Conservation (phyloP, 2,888 invertebrate genomes). For the Sarcophaga variegata region DNA sequence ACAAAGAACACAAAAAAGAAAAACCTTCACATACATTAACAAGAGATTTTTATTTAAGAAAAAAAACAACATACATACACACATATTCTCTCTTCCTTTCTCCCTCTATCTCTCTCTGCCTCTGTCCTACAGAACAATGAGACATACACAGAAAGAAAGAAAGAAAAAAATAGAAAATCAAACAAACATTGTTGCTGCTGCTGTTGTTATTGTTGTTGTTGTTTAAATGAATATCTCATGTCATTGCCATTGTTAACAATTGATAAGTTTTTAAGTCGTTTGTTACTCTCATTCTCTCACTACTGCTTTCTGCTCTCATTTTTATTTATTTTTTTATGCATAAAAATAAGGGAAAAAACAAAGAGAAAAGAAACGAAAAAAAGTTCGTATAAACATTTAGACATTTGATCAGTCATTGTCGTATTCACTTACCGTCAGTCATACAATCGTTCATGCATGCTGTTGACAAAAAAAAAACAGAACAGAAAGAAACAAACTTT, state of each 20-base stretch:
- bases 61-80: neutral
- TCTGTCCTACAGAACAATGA: neutral
- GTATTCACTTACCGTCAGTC: slow-evolving; percentile 12
- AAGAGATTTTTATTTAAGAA: neutral
- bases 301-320: neutral
- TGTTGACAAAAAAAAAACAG: neutral
- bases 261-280: slow-evolving; percentile 44
- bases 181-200: neutral
- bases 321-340: neutral
- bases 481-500: neutral
- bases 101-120: too few species aligned
- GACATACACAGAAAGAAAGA: neutral
- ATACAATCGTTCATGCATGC: slow-evolving; percentile 20
- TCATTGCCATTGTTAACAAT: slow-evolving; percentile 49
- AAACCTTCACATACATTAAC: neutral
- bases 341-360: neutral
- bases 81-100: neutral
- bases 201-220: neutral
- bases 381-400: slow-evolving; percentile 6
- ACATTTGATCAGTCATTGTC: neutral
- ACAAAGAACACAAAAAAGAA: neutral
- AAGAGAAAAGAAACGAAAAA: slow-evolving; percentile 16
- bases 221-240: slow-evolving; percentile 18
- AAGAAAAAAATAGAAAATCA: neutral
- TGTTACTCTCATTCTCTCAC: neutral